Base-by-base conservation (phyloP, 2,888 invertebrate species). In the Chymomyza caudatula region DNA sequence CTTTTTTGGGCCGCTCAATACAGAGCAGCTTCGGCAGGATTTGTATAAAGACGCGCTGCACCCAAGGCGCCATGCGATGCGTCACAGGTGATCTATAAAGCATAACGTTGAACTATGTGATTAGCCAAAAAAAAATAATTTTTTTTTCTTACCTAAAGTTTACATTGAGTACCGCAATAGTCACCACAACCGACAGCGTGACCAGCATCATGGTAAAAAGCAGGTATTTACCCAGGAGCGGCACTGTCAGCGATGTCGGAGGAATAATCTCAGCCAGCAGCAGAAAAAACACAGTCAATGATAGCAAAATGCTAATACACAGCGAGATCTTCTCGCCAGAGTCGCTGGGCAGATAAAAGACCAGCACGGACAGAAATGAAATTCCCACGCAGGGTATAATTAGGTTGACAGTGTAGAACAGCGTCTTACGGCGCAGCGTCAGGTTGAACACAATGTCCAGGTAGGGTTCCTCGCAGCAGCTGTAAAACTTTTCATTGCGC, bases 391-490 rank as follows among this genome's bases (percentile, higher is more conserved):
- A 98, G 62, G 98, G 98, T 87, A 98, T 97, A 88, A 98, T 98
- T 76, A 98, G 93, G 91, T 98, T 98, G 87, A 98, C 97, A 60
- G 98, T 98, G 92, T 98, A 98, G 92, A 98, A 98, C 71, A 98
- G 94, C 43, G 98, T 98, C 92, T 98, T 98, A 85, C 98, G 93
- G 83, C 98, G 92, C 69, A 98, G 92, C 71, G 98, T 98, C 87
- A 99, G 95, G 92, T 98, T 97, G 92, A 99, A 99, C 84, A 98
- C 97, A 88, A 99, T 98, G 92, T 99, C 99, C 63, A 96, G 95
- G 89, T 97, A 99, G 67, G 98, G 98, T 91, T 98, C 96, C 90
- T 97, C 96, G 91, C 98, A 98, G 92, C 98, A 98, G 86, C 96
- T 96, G 93, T 98, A 97, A 91, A 96, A 96, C 90, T 96, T 96